Evolutionary conservation across 2,797 vertebrate genomes (phyloP).

Genomic region (Toxotes lorentzi): DNA sequence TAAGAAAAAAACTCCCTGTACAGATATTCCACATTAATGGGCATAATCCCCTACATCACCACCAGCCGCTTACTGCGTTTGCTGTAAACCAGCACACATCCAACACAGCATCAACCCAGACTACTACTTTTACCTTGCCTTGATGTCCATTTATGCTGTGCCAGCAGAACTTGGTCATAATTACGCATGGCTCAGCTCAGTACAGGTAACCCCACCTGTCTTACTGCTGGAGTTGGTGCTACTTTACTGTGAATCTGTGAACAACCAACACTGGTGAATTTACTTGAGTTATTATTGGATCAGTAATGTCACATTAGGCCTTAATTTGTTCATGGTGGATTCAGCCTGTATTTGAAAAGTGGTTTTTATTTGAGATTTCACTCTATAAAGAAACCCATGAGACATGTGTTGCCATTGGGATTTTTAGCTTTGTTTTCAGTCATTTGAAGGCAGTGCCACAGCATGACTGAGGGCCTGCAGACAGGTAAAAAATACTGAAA

Average conservation of each 20-base stretch:
- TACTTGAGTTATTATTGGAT: not conserved
- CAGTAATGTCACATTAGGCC: not conserved
- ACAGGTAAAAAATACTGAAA: not conserved
- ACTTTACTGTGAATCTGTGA: not conserved
- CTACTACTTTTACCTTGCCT: too few relatives aligned
- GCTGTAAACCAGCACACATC: too few relatives aligned
- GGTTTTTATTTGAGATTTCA: not conserved
- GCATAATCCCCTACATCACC: not conserved
- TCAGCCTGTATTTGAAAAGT: too few relatives aligned
- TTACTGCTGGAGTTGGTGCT: not conserved
- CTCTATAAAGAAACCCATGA: not conserved
- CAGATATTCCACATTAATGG: not conserved
- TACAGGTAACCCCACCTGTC: not conserved
- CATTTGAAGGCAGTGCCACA: not conserved
- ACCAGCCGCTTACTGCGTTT: too few relatives aligned
- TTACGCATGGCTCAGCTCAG: not conserved
- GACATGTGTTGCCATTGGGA: not conserved
- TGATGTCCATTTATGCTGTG: not conserved
- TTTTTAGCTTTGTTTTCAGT: not conserved
- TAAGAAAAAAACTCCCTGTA: not conserved
- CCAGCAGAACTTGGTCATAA: not conserved
- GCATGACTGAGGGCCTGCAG: not conserved
- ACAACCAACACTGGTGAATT: too few relatives aligned
- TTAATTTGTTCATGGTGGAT: not conserved
- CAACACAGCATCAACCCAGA: not conserved